Base-by-base conservation (phyloP, 2,888 invertebrate genomes). In the Volucella inanis region DNA sequence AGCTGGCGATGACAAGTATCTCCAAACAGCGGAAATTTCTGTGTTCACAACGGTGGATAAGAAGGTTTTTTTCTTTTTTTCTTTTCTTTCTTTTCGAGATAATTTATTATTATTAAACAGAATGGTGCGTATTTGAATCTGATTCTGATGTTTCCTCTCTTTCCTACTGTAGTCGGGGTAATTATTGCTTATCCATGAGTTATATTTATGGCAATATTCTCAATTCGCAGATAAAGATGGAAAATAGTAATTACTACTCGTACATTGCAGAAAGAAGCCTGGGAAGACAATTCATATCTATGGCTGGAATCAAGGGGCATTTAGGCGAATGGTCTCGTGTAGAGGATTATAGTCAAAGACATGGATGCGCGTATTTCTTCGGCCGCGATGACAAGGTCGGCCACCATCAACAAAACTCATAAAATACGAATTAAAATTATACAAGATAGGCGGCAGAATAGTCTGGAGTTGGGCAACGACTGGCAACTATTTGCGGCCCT, bases 341-440 rank as follows among this genome's bases (percentile, higher is more conserved):
- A 15, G n/a, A 45, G 15, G 41, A 47, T 15, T 62, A 52, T 50
- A 54, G 74, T 59, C 65, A 8, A 52, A 41, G 38, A 15, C 47
- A 18, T 47, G 18, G 39, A 39, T 55, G 15, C 43, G 11, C 39
- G 52, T 54, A 47, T 59, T 18, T 57, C 49, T 49, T 14, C 39
- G 50, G 64, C 57, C 47, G 71, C 82, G 72, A 77, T 86, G 86
- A 86, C 86, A 86, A 86, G 86, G 86, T 86, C 80, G 80, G 62
- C 68, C 80, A 80, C 75, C 80, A 75, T 80, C 82, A 86, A 86
- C 68, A 70, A 82, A 86, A 74, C 82, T 50, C 59, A 86, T 78
- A 82, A 86, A 82, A 86, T 82, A 70, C 64, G 82, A 72, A 82
- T 86, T 86, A 86, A 86, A 86, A 78, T 86, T 77, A 72, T 81